These are phyloP conservation scores for Perccottus glenii DNA, from an alignment of 2,113 vertebrate species.

Conservation along the genomic window DNA sequence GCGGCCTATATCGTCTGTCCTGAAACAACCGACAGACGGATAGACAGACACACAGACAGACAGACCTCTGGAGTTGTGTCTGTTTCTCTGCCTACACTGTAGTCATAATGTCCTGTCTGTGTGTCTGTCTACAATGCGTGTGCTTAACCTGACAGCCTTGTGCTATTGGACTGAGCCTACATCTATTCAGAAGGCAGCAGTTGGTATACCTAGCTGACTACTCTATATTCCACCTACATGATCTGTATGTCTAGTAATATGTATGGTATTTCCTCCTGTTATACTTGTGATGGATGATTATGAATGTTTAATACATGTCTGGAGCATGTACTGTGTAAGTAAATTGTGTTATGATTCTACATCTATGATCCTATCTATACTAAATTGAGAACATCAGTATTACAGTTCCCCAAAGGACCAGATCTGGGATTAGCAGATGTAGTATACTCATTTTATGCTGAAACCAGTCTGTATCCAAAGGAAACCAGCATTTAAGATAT, in stretches of 20 bases:
- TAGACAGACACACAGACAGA: slow-evolving; percentile 85
- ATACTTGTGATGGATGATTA: slow-evolving; percentile 1
- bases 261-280: background rate
- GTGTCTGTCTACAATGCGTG: slow-evolving; percentile 79
- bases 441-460: slow-evolving; percentile 7
- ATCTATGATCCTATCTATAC: slow-evolving; percentile 9
- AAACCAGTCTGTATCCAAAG: slow-evolving; percentile 19
- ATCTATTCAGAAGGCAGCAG: slow-evolving; percentile 11
- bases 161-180: slow-evolving; percentile 37
- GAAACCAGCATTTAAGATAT: slow-evolving; percentile 33
- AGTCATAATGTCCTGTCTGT: slow-evolving; percentile 78
- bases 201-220: slow-evolving; percentile 40
- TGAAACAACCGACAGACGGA: slow-evolving; percentile 78
- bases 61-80: slow-evolving; percentile 81
- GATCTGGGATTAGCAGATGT: slow-evolving; percentile 30
- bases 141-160: slow-evolving; percentile 59
- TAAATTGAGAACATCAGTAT: slow-evolving; percentile 14
- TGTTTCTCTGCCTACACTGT: slow-evolving; percentile 78
- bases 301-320: slow-evolving; percentile 1
- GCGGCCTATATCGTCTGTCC: slow-evolving; percentile 78
- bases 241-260: background rate
- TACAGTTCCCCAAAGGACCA: slow-evolving; percentile 29
- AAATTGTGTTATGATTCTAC: slow-evolving; percentile 10
- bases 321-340: slow-evolving; percentile 9
- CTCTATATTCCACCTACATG: slow-evolving; percentile 21